Evolutionary conservation across 2,113 vertebrate genomes (phyloP), one percentile per base, ranked within the genome.

Genomic region (Petrocephalus microphthalmus): DNA sequence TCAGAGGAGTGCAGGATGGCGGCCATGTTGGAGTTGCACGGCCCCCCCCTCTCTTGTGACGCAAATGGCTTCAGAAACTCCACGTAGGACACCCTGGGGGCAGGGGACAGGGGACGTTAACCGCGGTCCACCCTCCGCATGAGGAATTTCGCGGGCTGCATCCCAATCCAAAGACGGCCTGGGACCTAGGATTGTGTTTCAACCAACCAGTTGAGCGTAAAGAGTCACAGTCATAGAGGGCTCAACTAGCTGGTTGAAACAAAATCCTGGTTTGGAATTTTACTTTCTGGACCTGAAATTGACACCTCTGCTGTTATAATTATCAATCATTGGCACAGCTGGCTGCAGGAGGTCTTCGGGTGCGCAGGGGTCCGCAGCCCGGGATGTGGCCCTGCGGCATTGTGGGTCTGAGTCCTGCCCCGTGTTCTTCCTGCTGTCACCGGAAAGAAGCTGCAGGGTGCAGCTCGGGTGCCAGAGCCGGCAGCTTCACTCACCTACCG

Each of bases 21-120:
- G 22, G 88, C 84, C 90, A 91, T 0, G 0, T 92, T 91, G 83
- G 88, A 90, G 45, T 88, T 60, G 37, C 81, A 84, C 53, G 90
- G 90, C 52, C 85, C 87, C 5, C 45, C 89, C 88, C 90, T 88
- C 11, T 89, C 71, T 29, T 74, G 85, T 0, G 88, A 92, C 87
- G 87, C 89, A 90, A 92, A 93, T 7, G 92, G 90, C 85, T 90
- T 92, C 45, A 94, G 90, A 53, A 93, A 93, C 54, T 92, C 90
- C n/a, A 6, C 3, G 37, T 91, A 93, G 52, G 90, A 93, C 85
- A 93, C 64, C 74, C 88, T 92, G 83, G 86, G 20, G 20, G 29
- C 0, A 15, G 19, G 60, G 87, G 90, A 87, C 22, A 85, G 52
- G 29, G 7, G 29, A 60, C 7, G 5, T 56, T 45, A n/a, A 81